Conservation (phyloP, 1,140 invertebrate genomes). For the Euborellia annulipes region DNA sequence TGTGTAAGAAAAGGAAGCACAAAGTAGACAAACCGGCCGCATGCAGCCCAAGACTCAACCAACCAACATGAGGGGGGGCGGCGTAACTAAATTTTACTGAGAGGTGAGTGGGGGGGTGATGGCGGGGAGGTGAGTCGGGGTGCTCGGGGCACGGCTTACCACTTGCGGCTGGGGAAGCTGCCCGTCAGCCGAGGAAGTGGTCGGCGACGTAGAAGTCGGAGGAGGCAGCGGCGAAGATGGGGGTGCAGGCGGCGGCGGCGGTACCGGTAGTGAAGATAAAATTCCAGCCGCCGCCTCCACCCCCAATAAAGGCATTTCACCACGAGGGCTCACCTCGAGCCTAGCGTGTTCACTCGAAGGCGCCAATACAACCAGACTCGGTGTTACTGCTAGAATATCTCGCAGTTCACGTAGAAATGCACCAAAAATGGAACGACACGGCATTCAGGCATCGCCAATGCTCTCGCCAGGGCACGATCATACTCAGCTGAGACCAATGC, state of each 20-base stretch:
- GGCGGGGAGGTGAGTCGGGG: too few species aligned
- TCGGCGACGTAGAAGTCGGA: background rate
- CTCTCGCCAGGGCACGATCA: slow-evolving; percentile 61
- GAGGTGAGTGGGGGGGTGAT: too few species aligned
- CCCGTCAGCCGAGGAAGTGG: background rate
- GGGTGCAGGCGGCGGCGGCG: slow-evolving; percentile 5
- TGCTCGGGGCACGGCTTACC: too few species aligned
- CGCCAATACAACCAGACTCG: slow-evolving; percentile 47
- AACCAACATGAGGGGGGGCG: too few species aligned
- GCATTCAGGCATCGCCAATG: slow-evolving; percentile 73
- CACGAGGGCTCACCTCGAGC: slow-evolving; percentile 17
- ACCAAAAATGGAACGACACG: slow-evolving; percentile 85
- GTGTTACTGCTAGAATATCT: slow-evolving; percentile 48
- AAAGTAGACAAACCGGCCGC: too few species aligned
- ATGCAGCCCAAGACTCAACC: too few species aligned
- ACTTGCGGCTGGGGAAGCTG: too few species aligned
- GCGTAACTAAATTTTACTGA: too few species aligned
- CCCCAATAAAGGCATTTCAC: slow-evolving; percentile 16
- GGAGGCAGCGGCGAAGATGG: slow-evolving; percentile 14
- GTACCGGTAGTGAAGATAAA: too few species aligned
- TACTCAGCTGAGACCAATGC: slow-evolving; percentile 64
- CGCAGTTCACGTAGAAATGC: slow-evolving; percentile 74
- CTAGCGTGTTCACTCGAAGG: slow-evolving; percentile 16
- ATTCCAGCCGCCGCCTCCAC: slow-evolving; percentile 13
- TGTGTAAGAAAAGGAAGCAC: too few species aligned